phyloP scores from a whole-genome alignment of 2,888 invertebrate genomes.

The Cryptosula pallasiana region DNA sequence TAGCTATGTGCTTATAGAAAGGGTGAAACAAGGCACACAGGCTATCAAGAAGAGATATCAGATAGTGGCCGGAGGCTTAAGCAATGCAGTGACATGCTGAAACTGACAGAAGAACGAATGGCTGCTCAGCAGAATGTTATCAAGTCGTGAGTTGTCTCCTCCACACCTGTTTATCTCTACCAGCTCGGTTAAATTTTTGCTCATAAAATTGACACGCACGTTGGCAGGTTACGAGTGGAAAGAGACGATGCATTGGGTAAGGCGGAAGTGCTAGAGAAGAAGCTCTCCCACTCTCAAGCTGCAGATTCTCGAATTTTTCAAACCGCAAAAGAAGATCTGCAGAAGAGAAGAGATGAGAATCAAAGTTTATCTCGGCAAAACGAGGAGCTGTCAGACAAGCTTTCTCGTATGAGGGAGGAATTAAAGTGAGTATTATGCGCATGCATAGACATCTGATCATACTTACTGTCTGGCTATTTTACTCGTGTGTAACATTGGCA shows the following conservation, averaged over 20 bases:
- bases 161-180: background rate
- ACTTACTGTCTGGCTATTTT: too few species aligned
- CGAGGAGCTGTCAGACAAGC: background rate
- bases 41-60: background rate
- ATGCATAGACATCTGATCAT: background rate
- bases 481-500: too few species aligned
- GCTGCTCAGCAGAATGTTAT: background rate
- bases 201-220: too few species aligned
- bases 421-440: background rate
- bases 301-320: background rate
- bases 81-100: conserved; percentile 16
- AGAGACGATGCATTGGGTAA: background rate
- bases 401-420: background rate
- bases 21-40: background rate
- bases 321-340: background rate
- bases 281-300: background rate
- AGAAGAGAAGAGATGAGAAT: background rate
- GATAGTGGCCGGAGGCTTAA: background rate
- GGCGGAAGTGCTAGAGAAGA: background rate
- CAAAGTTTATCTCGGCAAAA: background rate
- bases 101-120: conserved; percentile 16
- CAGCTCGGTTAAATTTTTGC: too few species aligned
- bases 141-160: background rate
- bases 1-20: too few species aligned
- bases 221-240: conserved; percentile 11